Evolutionary conservation across 2,888 invertebrate species (phyloP).

Genomic region (Amaurobius ferox): DNA sequence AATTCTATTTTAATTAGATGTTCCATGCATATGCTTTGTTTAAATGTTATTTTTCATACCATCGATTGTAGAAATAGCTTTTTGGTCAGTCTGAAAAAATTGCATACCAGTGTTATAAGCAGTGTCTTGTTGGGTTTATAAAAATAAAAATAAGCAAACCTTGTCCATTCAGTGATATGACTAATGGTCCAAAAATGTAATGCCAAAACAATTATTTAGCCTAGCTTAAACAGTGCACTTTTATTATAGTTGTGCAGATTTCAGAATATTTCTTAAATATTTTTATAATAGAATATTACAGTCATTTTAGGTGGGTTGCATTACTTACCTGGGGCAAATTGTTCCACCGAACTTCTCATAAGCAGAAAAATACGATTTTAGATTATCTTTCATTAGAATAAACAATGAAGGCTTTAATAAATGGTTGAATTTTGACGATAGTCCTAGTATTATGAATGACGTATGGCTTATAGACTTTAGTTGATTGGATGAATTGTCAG

Average conservation of each 20-base stretch:
- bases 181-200: conserved; percentile 62
- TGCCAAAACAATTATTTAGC: conserved; percentile 59
- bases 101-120: not conserved
- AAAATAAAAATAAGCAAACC: conserved; percentile 10
- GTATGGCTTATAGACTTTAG: conserved; percentile 49
- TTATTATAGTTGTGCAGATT: conserved; percentile 45
- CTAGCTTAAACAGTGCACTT: conserved; percentile 55
- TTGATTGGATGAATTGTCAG: conserved; percentile 24
- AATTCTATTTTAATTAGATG: conserved; percentile 6
- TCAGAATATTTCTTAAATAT: conserved; percentile 62
- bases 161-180: conserved; percentile 63
- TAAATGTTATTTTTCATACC: conserved; percentile 14
- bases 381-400: not conserved
- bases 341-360: not conserved
- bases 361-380: not conserved
- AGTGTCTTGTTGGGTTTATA: conserved; percentile 8
- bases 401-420: conserved; percentile 3
- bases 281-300: conserved; percentile 59
- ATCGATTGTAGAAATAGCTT: conserved; percentile 8
- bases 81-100: not conserved
- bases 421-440: conserved; percentile 1
- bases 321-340: conserved; percentile 1
- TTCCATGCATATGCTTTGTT: conserved; percentile 6
- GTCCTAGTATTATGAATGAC: not conserved
- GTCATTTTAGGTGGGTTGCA: conserved; percentile 26